phyloP scores from a whole-genome alignment of 2,888 invertebrate genomes.

The Sipha maydis region DNA sequence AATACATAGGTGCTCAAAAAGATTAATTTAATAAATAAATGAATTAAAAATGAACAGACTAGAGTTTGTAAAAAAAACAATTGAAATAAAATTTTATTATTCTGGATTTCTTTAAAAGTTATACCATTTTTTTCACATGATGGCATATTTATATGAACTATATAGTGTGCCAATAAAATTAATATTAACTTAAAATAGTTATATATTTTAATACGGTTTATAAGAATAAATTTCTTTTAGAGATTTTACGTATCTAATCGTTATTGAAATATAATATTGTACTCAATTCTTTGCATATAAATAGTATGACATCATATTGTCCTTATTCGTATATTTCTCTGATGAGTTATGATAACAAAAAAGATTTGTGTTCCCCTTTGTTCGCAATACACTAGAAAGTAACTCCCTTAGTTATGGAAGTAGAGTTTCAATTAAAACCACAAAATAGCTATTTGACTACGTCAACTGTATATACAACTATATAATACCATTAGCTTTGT shows the following conservation, averaged over 20 bases:
- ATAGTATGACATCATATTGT: not conserved
- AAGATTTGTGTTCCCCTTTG: constrained; percentile 17
- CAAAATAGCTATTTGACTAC: constrained; percentile 33
- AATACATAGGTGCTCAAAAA: not conserved
- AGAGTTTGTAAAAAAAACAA: no score
- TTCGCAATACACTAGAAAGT: not conserved
- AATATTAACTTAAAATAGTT: not conserved
- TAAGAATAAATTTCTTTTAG: not conserved
- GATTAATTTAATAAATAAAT: not conserved
- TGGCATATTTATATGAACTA: no score
- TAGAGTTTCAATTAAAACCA: constrained; percentile 43
- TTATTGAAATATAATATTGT: not conserved
- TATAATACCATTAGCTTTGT: not conserved
- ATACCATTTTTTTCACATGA: no score
- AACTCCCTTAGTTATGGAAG: constrained; percentile 22
- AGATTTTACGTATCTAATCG: not conserved
- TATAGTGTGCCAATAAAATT: not conserved
- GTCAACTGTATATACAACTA: not conserved
- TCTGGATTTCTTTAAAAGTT: no score
- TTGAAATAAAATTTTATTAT: no score
- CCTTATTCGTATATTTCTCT: not conserved
- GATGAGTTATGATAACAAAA: constrained; percentile 10
- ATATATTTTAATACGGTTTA: not conserved
- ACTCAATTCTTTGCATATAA: not conserved
- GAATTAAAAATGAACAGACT: no score